Evolutionary conservation across 2,888 invertebrate species (phyloP), one percentile per base, ranked within the genome.

Genomic region (Beris morrisii): DNA sequence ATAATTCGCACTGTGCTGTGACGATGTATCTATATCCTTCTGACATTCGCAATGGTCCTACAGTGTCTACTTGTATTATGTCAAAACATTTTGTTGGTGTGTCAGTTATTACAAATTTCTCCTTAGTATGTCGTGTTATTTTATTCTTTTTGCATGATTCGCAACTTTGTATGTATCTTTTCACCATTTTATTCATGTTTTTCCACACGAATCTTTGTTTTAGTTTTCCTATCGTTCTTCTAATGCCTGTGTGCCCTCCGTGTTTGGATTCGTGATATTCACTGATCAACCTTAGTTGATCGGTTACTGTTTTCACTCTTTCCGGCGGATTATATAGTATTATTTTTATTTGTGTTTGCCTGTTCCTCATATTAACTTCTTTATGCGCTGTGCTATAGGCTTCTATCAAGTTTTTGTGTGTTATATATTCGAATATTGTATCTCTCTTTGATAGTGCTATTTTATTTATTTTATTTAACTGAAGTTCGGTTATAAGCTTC

Each of bases 101-200:
- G 32, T 68, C 65, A 2, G 70, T 68, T 65, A 68, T 68, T 0
- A 54, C 13, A 15, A 68, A 13, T 32, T 63, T 7, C 43, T 63
- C 64, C 15, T 65, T 65, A 2, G 56, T 68, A 57, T 68, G 58
- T 5, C 46, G 48, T 38, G 50, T 65, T 58, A 67, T 58, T 65
- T 71, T 67, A n/a, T 67, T 70, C 31, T 48, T 9, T 15, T 9
- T 9, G 22, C 69, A 71, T 50, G 9, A n/a, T 54, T 67, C 32
- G 38, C 69, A 69, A 3, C 3, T 22, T 22, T 22, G 22, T 2
- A 22, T 3, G 3, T 22, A 3, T 22, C 3, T 22, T 3, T 22
- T 22, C 3, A 22, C 22, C 1, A 22, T 22, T 22, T 22, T 22
- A 22, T 22, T 22, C 22, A 2, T 22, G 3, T 22, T 1, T 22